Evolutionary conservation across 2,113 vertebrate species (phyloP), one percentile per base, ranked within the genome.

Genomic region (Prionailurus bengalensis): DNA sequence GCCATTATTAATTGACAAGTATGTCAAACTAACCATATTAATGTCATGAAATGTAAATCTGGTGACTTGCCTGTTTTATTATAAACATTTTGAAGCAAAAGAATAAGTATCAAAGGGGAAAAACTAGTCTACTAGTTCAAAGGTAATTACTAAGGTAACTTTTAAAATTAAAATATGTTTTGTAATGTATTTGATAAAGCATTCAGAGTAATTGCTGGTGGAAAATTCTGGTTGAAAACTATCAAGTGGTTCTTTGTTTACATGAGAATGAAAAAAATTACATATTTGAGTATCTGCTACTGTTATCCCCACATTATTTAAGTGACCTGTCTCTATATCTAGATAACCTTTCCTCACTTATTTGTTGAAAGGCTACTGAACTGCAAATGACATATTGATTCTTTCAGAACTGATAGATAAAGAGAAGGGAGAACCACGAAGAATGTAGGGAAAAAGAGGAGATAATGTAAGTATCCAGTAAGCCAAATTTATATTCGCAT

Each of bases 81-180:
- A 31, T 58, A 45, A 93, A 90, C 36, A 85, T 33, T 81, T 42
- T 45, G 61, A 88, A 70, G 63, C 68, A 85, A 82, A 9, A 53
- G 12, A 68, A 70, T 88, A 80, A 74, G 55, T 29, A 33, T 27
- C 39, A 51, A 94, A 45, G n/a, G 21, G 39, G 10, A 23, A 78
- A 82, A 87, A 31, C 12, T 83, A 25, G 79, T 91, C 31, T 66
- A 15, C 5, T 74, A 73, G 6, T 53, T 76, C 61, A 71, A 89
- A 79, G 55, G 21, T 51, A 84, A 70, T 93, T 89, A 19, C 19
- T 42, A 85, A 95, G 19, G 36, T 91, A 95, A 31, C 7, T 89
- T 95, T 91, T 71, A 45, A 95, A 92, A 85, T 80, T 63, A 80
- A 95, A 97, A 84, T 73, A 42, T 76, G 13, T 91, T 95, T 17